Percentiles rank a stretch among this genome's conserved stretches.
Conservation (phyloP, 2,888 invertebrate species). For the Philopedon plagiatum region DNA sequence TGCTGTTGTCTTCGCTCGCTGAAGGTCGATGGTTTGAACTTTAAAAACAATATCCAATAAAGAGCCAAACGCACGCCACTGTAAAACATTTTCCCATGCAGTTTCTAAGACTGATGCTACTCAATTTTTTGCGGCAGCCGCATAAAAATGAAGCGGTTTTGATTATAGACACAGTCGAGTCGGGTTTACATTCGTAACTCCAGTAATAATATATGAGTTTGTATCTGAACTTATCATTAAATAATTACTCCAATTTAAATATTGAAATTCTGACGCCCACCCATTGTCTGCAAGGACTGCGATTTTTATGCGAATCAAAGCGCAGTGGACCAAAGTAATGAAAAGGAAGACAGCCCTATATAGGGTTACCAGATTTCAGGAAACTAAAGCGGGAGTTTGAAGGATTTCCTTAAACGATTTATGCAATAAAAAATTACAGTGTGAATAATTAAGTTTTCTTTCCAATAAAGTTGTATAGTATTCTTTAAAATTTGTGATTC, state of each 20-base stretch:
- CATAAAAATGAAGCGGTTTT: slow-evolving; percentile 19
- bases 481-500: no score
- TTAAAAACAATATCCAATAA: background rate
- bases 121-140: slow-evolving; percentile 16
- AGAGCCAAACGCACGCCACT: background rate
- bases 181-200: slow-evolving; percentile 14
- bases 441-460: no score
- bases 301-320: background rate
- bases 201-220: slow-evolving; percentile 28
- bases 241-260: slow-evolving; percentile 45
- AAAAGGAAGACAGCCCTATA: background rate
- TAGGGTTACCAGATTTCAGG: no score
- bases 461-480: no score
- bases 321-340: slow-evolving; percentile 19
- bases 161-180: slow-evolving; percentile 21
- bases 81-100: background rate
- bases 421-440: no score
- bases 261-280: slow-evolving; percentile 40
- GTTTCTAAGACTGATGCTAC: slow-evolving; percentile 32
- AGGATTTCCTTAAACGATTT: no score
- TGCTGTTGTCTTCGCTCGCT: no score
- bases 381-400: no score
- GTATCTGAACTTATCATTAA: slow-evolving; percentile 41
- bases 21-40: no score
- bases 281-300: slow-evolving; percentile 34